phyloP scores from a whole-genome alignment of 2,888 invertebrate species.

The Sesia bembeciformis region DNA sequence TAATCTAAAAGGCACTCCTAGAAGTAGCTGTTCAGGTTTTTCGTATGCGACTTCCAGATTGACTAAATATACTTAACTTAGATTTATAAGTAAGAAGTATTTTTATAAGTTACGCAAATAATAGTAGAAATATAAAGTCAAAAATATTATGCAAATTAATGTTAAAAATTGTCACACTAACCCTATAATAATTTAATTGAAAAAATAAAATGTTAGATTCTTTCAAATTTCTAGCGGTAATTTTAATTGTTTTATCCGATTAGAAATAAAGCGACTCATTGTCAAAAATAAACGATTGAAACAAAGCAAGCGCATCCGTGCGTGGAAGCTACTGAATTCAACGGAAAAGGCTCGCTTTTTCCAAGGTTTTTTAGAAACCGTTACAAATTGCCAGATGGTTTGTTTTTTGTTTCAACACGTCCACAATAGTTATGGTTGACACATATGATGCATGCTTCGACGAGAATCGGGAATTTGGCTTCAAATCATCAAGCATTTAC shows the following conservation, averaged over 20 bases:
- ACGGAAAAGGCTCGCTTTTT: slow-evolving; percentile 34
- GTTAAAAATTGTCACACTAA: no score
- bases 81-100: no score
- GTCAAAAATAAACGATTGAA: slow-evolving; percentile 3
- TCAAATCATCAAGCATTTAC: no score
- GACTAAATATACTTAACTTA: no score
- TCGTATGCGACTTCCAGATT: no score
- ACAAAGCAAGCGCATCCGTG: slow-evolving; percentile 37
- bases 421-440: slow-evolving; percentile 49
- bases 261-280: not conserved
- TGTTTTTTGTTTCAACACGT: slow-evolving; percentile 55
- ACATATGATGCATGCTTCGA: slow-evolving; percentile 42
- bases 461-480: slow-evolving; percentile 34
- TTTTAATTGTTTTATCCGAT: not conserved
- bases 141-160: no score
- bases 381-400: slow-evolving; percentile 63
- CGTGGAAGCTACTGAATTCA: slow-evolving; percentile 66
- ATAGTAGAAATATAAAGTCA: no score
- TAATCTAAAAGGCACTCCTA: no score
- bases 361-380: slow-evolving; percentile 45
- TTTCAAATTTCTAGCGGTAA: slow-evolving; percentile 12
- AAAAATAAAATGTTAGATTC: not conserved
- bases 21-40: no score
- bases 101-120: no score
- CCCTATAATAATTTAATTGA: not conserved